phyloP scores from a whole-genome alignment of 2,797 vertebrate genomes.

The Halcyon badia region DNA sequence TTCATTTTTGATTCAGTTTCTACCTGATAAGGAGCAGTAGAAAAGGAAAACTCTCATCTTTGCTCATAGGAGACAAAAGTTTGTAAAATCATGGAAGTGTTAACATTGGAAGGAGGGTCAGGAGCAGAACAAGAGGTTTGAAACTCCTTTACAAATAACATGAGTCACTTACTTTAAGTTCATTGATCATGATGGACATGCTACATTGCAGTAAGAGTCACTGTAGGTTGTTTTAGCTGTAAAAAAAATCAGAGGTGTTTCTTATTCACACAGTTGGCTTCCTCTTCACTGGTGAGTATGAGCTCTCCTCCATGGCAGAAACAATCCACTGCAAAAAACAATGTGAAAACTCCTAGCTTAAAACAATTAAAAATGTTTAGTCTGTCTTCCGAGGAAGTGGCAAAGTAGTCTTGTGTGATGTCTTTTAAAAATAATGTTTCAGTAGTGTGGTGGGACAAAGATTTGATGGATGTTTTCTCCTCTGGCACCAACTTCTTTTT shows the following conservation, averaged over 20 bases:
- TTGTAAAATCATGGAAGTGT: neutral
- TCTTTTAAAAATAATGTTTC: neutral
- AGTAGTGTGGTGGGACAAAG: neutral
- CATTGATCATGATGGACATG: neutral
- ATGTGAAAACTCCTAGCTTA: neutral
- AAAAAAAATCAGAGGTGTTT: conserved; percentile 36
- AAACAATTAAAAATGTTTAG: neutral
- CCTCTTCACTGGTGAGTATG: neutral
- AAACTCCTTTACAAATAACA: conserved; percentile 17
- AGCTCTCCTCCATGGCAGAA: neutral
- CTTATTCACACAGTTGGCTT: neutral
- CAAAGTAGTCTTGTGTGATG: neutral
- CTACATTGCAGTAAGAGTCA: neutral
- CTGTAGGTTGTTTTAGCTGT: neutral
- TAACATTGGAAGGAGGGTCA: neutral
- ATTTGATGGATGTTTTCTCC: neutral
- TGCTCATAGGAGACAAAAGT: neutral
- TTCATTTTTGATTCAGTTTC: neutral
- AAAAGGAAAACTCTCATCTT: neutral
- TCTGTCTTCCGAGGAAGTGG: neutral
- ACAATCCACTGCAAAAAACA: neutral
- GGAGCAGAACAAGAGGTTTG: neutral
- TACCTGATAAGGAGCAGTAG: neutral
- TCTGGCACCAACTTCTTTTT: neutral
- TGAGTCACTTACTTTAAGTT: neutral